Conservation (phyloP, 2,888 invertebrate genomes). For the Cheilosia impressa region DNA sequence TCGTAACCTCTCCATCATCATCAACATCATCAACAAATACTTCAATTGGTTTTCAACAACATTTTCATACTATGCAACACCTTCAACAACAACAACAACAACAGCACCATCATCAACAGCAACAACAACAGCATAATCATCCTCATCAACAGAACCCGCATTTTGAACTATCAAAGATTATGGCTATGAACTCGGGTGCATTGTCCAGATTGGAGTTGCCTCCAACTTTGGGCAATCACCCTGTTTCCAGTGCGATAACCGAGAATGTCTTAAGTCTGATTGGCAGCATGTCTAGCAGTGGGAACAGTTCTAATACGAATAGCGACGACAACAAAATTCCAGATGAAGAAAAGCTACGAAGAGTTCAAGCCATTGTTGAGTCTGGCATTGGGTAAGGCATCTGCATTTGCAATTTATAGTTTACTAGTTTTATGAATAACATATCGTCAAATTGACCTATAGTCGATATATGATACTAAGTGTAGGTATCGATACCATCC, state of each 20-base stretch:
- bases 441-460: no score
- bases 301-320: conserved; percentile 57
- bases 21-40: conserved; percentile 41
- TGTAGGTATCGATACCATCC: no score
- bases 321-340: conserved; percentile 77
- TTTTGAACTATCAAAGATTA: conserved; percentile 65
- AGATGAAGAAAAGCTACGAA: conserved; percentile 81
- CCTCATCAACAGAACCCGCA: conserved; percentile 46
- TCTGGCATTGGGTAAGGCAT: conserved; percentile 80
- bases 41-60: conserved; percentile 68
- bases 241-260: conserved; percentile 80
- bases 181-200: conserved; percentile 58
- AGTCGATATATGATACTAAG: no score
- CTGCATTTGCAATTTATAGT: no score
- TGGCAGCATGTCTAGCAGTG: conserved; percentile 62
- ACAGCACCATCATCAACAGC: conserved; percentile 42
- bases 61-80: conserved; percentile 47
- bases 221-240: conserved; percentile 76
- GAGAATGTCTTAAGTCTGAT: conserved; percentile 81
- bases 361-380: conserved; percentile 82
- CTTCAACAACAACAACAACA: conserved; percentile 47
- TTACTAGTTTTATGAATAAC: no score
- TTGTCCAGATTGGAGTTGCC: conserved; percentile 51
- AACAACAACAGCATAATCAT: conserved; percentile 49
- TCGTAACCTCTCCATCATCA: conserved; percentile 61